A percentile compares a stretch with the other conserved stretches of the same genome.
These are phyloP conservation scores for Bombus huntii DNA, from an alignment of 1,140 invertebrate genomes.

Conservation along the genomic window DNA sequence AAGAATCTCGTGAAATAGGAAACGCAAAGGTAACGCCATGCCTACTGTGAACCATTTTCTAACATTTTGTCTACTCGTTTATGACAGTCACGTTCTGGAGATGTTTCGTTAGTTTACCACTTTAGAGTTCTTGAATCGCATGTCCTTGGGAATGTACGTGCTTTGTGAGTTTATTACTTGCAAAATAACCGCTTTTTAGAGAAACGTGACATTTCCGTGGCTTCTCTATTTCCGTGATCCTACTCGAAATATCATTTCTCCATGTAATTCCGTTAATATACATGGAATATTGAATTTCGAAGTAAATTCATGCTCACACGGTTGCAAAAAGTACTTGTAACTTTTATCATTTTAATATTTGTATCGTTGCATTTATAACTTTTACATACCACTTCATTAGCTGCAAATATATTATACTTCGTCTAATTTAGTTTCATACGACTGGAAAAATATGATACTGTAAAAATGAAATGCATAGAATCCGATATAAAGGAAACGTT, in stretches of 20 bases:
- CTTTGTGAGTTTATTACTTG: constrained; percentile 30
- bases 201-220: constrained; percentile 16
- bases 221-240: neutral
- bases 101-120: constrained; percentile 42
- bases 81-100: constrained; percentile 21
- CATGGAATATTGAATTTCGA: neutral
- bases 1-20: neutral
- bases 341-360: too few species aligned
- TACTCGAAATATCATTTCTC: neutral
- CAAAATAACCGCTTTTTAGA: constrained; percentile 40
- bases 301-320: neutral
- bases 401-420: neutral
- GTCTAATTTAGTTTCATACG: too few species aligned
- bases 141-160: constrained; percentile 34
- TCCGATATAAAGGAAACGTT: too few species aligned
- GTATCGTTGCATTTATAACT: neutral
- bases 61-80: constrained; percentile 22
- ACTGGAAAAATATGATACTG: too few species aligned
- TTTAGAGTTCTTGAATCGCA: constrained; percentile 29
- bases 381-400: neutral
- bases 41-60: neutral
- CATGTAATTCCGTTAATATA: neutral
- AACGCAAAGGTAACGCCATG: neutral
- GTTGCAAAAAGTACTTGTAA: neutral
- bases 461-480: too few species aligned